Evolutionary conservation across 1,140 invertebrate genomes (phyloP), one percentile per base, ranked within the genome.

Genomic region (Zeugodacus cucurbitae): DNA sequence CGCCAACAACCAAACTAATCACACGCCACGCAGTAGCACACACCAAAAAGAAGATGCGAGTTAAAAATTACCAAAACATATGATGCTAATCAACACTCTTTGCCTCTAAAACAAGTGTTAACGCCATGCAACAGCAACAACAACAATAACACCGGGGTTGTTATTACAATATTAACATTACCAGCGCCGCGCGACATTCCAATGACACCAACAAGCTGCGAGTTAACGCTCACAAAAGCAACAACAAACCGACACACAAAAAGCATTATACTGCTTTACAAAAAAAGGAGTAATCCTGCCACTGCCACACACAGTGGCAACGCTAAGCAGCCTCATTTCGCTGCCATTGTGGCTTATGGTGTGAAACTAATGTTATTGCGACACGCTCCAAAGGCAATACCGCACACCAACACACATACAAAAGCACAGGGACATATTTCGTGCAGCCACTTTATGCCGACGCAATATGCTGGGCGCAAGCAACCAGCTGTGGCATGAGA

Each of bases 331-430:
- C 44, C 74, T 48, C 41, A 22, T 82, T 82, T 48, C n/a, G 34
- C 11, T 82, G 41, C 58, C 1, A 22, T 8, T 29, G 41, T 29
- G 74, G 74, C 44, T 82, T 59, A 87, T 87, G 86, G 87, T 70
- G 87, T 70, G 59, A 87, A 87, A 70, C 87, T 59, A 70, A 87
- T 59, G 87, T 87, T 87, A 87, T 59, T 87, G 87, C 59, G 59
- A 62, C 74, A 82, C 74, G 74, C 58, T 29, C 59, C 41, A 64
- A 70, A 64, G 8, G 87, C 44, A 58, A 58, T 37, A 59, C 57
- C 70, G n/a, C 78, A 85, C 78, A 44, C 41, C 26, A 44, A 37
- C 82, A 57, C 29, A 48, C 6, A 8, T n/a, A n/a, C n/a, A 82
- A 6, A 48, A 17, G n/a, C 74, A 20, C 10, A 82, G 8, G 6